A percentile compares a stretch with the other conserved stretches of the same genome.
Evolutionary conservation across 2,113 vertebrate species (phyloP).

Genomic region (Urocynchramus pylzowi): DNA sequence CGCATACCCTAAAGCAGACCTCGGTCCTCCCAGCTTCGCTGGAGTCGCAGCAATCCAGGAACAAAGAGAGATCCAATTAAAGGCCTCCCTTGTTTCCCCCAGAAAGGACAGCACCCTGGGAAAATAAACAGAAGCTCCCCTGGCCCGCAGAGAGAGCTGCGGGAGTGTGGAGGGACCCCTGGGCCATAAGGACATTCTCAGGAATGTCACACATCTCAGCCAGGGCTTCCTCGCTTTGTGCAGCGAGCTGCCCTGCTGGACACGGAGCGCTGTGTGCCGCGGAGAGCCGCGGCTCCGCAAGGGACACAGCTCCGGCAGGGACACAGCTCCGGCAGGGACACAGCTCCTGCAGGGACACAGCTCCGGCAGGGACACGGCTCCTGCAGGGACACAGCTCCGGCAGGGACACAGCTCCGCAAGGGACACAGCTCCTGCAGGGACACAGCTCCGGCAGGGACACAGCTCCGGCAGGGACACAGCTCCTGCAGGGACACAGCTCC

Average conservation of each 20-base stretch:
- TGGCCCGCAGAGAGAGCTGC: constrained; percentile 7
- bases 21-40: background rate
- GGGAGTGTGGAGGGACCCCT: background rate
- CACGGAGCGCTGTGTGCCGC: constrained; percentile 50
- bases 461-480: no score
- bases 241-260: constrained; percentile 11
- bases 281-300: constrained; percentile 11
- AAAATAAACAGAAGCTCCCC: constrained; percentile 72
- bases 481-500: no score
- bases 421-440: no score
- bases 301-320: no score
- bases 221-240: constrained; percentile 72
- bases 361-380: no score
- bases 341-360: no score
- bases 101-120: constrained; percentile 55
- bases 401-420: no score
- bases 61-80: constrained; percentile 57
- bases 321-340: no score
- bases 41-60: background rate
- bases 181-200: constrained; percentile 20
- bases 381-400: no score
- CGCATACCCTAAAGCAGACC: background rate
- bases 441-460: no score
- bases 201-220: constrained; percentile 34
- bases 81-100: constrained; percentile 62